Conservation (phyloP, 64 coral and sea anemone genomes). For the Porites lutea region DNA sequence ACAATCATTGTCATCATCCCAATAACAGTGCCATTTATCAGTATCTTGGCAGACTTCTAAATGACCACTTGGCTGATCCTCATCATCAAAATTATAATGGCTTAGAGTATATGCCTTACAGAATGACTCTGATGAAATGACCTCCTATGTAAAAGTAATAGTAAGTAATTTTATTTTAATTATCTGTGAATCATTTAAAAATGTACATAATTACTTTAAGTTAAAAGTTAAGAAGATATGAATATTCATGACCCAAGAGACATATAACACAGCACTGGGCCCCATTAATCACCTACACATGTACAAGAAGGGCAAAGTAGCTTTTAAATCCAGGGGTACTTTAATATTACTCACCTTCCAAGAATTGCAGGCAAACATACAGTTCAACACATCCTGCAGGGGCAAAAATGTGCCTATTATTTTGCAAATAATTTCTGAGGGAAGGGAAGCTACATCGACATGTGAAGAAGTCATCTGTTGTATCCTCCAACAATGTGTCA, state of each 20-base stretch:
- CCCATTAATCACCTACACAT: too few species aligned
- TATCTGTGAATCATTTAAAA: too few species aligned
- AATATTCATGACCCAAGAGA: too few species aligned
- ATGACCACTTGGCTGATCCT: constrained; percentile 53
- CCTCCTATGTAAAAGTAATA: constrained; percentile 23
- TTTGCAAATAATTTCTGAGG: background rate
- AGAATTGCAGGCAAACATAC: constrained; percentile 15
- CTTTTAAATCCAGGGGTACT: too few species aligned
- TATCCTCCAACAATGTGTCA: background rate
- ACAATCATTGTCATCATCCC: too few species aligned
- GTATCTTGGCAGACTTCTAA: background rate
- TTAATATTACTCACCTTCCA: constrained; percentile 15
- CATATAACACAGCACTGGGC: too few species aligned
- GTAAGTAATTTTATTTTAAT: too few species aligned
- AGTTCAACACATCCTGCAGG: background rate
- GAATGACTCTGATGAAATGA: constrained; percentile 29
- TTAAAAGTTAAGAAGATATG: too few species aligned
- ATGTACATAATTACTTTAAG: too few species aligned
- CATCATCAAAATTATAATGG: constrained; percentile 4
- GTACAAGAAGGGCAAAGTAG: too few species aligned
- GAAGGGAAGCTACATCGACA: background rate
- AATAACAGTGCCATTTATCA: constrained; percentile 24
- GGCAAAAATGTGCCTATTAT: constrained; percentile 8
- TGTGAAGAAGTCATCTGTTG: background rate
- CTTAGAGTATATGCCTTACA: constrained; percentile 32